phyloP scores from a whole-genome alignment of 2,888 invertebrate species.

The Automeris io region DNA sequence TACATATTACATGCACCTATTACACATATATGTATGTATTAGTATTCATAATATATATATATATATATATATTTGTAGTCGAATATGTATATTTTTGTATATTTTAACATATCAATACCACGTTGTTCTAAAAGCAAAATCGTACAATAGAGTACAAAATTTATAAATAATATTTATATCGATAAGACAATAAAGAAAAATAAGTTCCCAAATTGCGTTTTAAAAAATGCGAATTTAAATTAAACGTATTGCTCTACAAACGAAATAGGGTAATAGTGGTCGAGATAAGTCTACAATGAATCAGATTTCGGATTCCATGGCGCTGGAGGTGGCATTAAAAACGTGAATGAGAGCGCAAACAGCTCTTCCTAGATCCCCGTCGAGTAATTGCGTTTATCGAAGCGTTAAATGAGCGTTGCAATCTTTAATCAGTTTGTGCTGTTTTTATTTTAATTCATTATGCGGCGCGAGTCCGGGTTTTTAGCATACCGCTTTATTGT shows the following conservation, averaged over 20 bases:
- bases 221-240: too few relatives aligned
- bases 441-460: constrained; percentile 35
- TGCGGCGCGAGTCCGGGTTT: constrained; percentile 27
- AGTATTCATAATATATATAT: too few relatives aligned
- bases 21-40: too few relatives aligned
- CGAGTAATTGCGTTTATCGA: constrained; percentile 66
- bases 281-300: constrained; percentile 18
- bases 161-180: too few relatives aligned
- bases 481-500: constrained; percentile 23
- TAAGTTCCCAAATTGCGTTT: too few relatives aligned
- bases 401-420: constrained; percentile 69
- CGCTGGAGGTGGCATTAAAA: constrained; percentile 33
- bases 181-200: too few relatives aligned
- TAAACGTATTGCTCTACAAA: constrained; percentile 6
- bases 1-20: too few relatives aligned
- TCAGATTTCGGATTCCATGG: constrained; percentile 5
- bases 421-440: constrained; percentile 57
- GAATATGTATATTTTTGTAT: too few relatives aligned
- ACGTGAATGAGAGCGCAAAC: constrained; percentile 36
- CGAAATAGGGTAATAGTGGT: constrained; percentile 15
- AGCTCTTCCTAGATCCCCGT: constrained; percentile 37
- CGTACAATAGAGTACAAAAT: too few relatives aligned
- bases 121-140: too few relatives aligned
- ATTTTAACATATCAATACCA: too few relatives aligned
- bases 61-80: too few relatives aligned